Conservation (phyloP, 1,140 invertebrate species). For the Pseudomyrmex flavicornis region DNA sequence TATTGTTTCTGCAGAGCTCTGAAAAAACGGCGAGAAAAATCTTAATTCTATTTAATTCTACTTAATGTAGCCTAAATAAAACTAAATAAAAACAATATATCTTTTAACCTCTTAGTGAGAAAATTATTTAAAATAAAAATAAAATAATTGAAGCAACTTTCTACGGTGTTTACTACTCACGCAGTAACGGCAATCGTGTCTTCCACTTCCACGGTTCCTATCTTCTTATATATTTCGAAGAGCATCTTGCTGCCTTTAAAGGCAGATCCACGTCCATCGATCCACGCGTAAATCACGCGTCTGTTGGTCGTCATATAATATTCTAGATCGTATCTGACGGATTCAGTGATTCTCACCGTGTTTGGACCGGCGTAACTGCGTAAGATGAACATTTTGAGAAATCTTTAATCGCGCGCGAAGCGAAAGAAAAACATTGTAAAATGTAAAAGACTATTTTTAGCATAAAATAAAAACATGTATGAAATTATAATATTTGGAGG, state of each 20-base stretch:
- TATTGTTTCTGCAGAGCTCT: conserved; percentile 87
- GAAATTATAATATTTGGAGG: background rate
- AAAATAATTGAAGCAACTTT: background rate
- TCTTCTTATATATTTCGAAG: conserved; percentile 85
- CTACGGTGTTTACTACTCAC: conserved; percentile 78
- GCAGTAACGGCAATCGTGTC: conserved; percentile 88
- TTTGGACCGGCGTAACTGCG: conserved; percentile 89
- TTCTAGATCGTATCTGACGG: conserved; percentile 85
- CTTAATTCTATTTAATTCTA: background rate
- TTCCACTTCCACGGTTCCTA: conserved; percentile 88
- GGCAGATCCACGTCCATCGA: conserved; percentile 88
- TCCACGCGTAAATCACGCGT: conserved; percentile 87
- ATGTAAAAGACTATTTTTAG: no score
- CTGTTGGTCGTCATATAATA: conserved; percentile 87
- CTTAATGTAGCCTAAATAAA: no score
- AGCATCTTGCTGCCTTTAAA: conserved; percentile 87
- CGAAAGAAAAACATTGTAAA: no score
- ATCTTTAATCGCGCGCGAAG: no score
- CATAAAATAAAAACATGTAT: background rate
- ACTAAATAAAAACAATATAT: no score
- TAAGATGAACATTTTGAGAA: background rate
- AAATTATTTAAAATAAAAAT: no score
- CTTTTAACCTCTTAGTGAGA: no score
- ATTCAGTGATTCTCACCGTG: conserved; percentile 86
- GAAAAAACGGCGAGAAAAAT: conserved; percentile 38